Conservation (phyloP, 1,140 invertebrate genomes). For the Uloborus diversus region DNA sequence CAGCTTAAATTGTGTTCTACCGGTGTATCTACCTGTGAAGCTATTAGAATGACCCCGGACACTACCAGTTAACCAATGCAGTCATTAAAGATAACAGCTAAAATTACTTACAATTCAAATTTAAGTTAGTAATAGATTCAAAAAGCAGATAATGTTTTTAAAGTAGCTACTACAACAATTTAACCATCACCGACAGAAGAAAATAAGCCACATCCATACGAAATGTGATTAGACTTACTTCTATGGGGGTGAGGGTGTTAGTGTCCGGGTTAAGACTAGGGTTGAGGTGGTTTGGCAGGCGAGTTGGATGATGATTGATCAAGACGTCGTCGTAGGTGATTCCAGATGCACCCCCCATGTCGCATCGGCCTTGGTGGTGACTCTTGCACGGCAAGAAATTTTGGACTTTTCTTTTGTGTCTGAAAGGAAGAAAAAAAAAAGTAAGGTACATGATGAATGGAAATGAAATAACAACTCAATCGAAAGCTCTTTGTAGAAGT, state of each 20-base stretch:
- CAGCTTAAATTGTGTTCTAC: too few relatives aligned
- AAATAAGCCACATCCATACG: background rate
- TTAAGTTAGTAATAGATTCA: too few relatives aligned
- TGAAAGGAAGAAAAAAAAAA: conserved; percentile 24
- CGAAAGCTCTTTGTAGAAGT: too few relatives aligned
- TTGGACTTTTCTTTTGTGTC: conserved; percentile 59
- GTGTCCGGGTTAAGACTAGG: conserved; percentile 14
- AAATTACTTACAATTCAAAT: too few relatives aligned
- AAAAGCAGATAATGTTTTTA: too few relatives aligned
- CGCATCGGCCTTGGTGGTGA: conserved; percentile 53
- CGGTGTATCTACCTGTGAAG: too few relatives aligned
- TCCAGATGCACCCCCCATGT: conserved; percentile 41
- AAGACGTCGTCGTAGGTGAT: conserved; percentile 59
- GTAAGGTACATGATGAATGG: background rate
- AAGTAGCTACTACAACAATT: too few relatives aligned
- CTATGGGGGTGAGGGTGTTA: conserved; percentile 58
- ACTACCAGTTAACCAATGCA: too few relatives aligned
- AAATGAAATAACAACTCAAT: background rate
- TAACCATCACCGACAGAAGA: too few relatives aligned
- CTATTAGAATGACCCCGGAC: too few relatives aligned
- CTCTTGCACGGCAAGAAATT: conserved; percentile 60
- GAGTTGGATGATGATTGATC: conserved; percentile 58
- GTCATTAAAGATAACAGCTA: too few relatives aligned
- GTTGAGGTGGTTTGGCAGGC: conserved; percentile 56
- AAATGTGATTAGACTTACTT: conserved; percentile 54